Base-by-base conservation (phyloP, 2,113 vertebrate genomes). In the Chloropsis cyanopogon region DNA sequence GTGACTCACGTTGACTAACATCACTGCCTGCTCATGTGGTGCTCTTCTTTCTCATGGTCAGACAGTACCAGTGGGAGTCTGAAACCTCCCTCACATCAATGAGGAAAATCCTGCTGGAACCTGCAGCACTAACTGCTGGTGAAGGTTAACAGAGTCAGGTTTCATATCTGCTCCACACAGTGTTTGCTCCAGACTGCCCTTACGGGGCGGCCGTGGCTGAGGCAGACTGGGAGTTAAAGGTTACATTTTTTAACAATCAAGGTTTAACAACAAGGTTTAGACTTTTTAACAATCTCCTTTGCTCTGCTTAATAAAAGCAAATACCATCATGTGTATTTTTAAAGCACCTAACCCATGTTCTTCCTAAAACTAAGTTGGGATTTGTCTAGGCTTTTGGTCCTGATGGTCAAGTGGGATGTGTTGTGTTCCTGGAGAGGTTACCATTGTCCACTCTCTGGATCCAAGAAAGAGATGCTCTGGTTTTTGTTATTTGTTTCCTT, bases 401-500 rank as follows among this genome's bases (percentile, higher is more conserved):
- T 50, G 10, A 11, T 56, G 64, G 47, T n/a, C 1, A 4, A 3
- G 20, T 35, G 21, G n/a, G 54, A 49, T 15, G 25, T 65, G 25
- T 39, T 71, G 35, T 60, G 47, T 49, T 81, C 75, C 68, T 86
- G 20, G 15, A 47, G 82, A 23, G 20, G 63, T 81, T 49, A 26
- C 56, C 39, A 5, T 26, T 73, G 68, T 81, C 72, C 54, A 2
- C 37, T 52, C 17, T 60, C 52, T 42, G 71, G 54, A 15, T 31
- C 5, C 7, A 52, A 77, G 88, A 82, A 54, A 77, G 70, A 1
- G 28, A 72, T 76, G 90, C 80, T 90, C 76, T 86, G 77, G 2
- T 41, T 93, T 86, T 68, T 96, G 92, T 92, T 95, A 31, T n/a
- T 96, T 95, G 75, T 92, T 81, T 60, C 57, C 71, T 92, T 68